Evolutionary conservation across 2,888 invertebrate species (phyloP), one percentile per base, ranked within the genome.

Genomic region (Diplazon laetatorius): DNA sequence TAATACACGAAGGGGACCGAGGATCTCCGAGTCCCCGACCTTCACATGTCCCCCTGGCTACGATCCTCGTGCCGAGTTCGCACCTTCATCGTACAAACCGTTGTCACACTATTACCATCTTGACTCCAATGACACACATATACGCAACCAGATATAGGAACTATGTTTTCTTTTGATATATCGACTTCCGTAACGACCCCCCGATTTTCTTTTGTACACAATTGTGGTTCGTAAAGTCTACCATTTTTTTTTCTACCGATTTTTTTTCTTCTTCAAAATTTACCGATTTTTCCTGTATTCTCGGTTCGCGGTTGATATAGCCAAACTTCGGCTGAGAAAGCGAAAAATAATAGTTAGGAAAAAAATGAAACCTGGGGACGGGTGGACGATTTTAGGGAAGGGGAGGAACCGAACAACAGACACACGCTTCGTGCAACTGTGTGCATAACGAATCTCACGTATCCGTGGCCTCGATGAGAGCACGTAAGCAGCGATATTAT

Each of bases 81-180:
- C 82, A 82, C 80, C 82, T 80, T 78, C 81, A 22, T 57, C 73
- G 42, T 66, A 39, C 62, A 62, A 44, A 9, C 55, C 71, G 69
- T 82, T 82, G 76, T 78, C 76, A 71, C 80, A 76, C 73, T 74
- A 60, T 78, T 71, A n/a, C 55, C 55, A 78, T 78, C 78, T 78
- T 68, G 66, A 75, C 71, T 68, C 66, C 37, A n/a, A 42, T 78
- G 62, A 71, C 71, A 68, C 74, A 66, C 75, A 71, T 46, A 66
- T n/a, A n/a, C n/a, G n/a, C n/a, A n/a, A n/a, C n/a, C n/a, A n/a
- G n/a, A n/a, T n/a, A n/a, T n/a, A n/a, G n/a, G n/a, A n/a, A n/a
- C n/a, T n/a, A n/a, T n/a, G n/a, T n/a, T n/a, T n/a, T n/a, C n/a
- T n/a, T n/a, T n/a, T n/a, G n/a, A n/a, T n/a, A n/a, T n/a, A n/a